Conservation (phyloP, 2,888 invertebrate species). For the Epinotia ramella region DNA sequence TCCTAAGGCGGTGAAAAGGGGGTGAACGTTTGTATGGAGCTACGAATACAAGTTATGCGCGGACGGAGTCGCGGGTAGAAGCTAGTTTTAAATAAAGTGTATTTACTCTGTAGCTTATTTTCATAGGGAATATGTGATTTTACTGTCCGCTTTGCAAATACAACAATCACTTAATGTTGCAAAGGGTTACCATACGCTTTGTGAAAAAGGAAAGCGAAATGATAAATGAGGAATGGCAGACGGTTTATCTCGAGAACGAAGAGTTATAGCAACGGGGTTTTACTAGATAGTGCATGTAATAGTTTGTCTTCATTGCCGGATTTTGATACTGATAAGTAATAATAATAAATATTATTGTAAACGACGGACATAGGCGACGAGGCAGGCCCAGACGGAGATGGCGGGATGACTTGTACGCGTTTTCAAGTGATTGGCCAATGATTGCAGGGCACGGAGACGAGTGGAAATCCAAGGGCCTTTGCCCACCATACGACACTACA, state of each 20-base stretch:
- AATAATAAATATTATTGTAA: too few relatives aligned
- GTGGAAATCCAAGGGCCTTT: too few relatives aligned
- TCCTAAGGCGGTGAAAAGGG: too few relatives aligned
- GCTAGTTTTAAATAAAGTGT: neutral
- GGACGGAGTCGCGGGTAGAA: too few relatives aligned
- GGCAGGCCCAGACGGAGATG: too few relatives aligned
- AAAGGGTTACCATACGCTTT: constrained; percentile 43
- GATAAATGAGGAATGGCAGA: constrained; percentile 64
- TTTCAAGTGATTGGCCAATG: too few relatives aligned
- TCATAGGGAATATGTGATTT: constrained; percentile 35
- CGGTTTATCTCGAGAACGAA: constrained; percentile 60
- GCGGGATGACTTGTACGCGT: too few relatives aligned
- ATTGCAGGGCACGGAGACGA: too few relatives aligned
- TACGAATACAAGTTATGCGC: too few relatives aligned
- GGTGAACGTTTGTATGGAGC: too few relatives aligned
- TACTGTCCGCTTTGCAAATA: constrained; percentile 40
- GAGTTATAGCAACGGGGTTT: constrained; percentile 26
- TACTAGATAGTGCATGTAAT: constrained; percentile 21
- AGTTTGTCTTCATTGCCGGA: neutral
- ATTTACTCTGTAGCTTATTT: neutral
- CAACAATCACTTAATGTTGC: constrained; percentile 43
- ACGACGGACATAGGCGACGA: too few relatives aligned
- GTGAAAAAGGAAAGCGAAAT: constrained; percentile 52
- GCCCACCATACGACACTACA: too few relatives aligned
- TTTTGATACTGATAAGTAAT: neutral